Percentiles rank a stretch among this genome's conserved stretches.
phyloP scores from a whole-genome alignment of 2,113 vertebrate species.

The Coreoperca whiteheadi region DNA sequence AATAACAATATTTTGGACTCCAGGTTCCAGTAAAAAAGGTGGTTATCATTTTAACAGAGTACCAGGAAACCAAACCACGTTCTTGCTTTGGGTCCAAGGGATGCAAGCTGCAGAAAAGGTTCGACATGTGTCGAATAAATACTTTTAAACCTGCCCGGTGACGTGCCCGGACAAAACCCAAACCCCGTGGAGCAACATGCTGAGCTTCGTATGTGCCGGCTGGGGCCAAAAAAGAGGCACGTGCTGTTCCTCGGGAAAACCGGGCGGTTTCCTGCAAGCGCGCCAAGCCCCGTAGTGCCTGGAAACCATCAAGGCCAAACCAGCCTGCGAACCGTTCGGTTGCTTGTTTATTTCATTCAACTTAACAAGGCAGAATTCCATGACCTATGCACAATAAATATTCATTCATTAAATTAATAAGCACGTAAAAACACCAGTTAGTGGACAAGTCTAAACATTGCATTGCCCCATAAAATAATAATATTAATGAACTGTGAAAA shows the following conservation, averaged over 20 bases:
- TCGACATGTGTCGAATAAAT: background rate
- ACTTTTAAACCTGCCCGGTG: background rate
- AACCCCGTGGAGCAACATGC: background rate
- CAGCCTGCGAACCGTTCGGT: constrained; percentile 15
- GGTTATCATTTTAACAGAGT: background rate
- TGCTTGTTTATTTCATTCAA: constrained; percentile 72
- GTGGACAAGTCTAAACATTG: constrained; percentile 56
- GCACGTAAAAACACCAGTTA: constrained; percentile 58
- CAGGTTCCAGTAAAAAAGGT: background rate
- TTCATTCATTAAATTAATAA: constrained; percentile 77
- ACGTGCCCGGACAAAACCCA: background rate
- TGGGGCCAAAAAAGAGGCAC: background rate
- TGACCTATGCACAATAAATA: constrained; percentile 82
- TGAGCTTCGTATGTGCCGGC: background rate
- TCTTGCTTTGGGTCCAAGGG: background rate
- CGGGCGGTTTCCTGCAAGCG: constrained; percentile 6
- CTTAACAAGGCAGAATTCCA: constrained; percentile 60
- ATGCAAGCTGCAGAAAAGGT: constrained; percentile 9
- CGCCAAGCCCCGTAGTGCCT: background rate
- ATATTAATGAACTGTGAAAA: constrained; percentile 59
- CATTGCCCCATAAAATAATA: constrained; percentile 54
- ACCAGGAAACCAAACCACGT: background rate
- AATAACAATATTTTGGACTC: background rate
- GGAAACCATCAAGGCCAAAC: constrained; percentile 37
- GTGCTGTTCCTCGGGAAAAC: background rate